Conservation (phyloP, 35 echinoderm and acorn worm species). For the Eucidaris tribuloides region DNA sequence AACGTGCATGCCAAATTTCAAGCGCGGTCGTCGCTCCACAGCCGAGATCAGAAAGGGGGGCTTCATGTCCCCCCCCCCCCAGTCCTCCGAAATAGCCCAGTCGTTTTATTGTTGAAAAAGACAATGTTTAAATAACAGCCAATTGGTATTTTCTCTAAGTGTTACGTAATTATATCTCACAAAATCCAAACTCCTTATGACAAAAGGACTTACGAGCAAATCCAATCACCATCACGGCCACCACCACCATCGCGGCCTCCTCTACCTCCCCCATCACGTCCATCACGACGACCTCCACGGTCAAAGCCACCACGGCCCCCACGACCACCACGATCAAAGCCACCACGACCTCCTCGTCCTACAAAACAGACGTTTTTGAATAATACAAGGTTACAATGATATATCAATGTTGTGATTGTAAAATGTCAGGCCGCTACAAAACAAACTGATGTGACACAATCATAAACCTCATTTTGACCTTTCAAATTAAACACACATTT, state of each 20-base stretch:
- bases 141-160: too few relatives aligned
- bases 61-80: too few relatives aligned
- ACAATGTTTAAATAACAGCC: too few relatives aligned
- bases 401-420: not conserved
- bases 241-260: not conserved
- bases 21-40: too few relatives aligned
- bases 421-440: not conserved
- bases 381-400: not conserved
- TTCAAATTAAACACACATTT: not conserved
- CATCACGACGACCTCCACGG: conserved; percentile 19
- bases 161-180: too few relatives aligned
- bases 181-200: too few relatives aligned
- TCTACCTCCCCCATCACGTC: not conserved
- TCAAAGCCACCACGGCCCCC: conserved; percentile 42
- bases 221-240: conserved; percentile 11
- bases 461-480: not conserved
- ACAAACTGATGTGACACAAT: not conserved
- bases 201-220: conserved; percentile 18
- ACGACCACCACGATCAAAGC: conserved; percentile 22
- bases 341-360: not conserved
- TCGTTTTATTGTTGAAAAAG: too few relatives aligned
- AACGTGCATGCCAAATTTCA: too few relatives aligned
- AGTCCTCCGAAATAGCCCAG: too few relatives aligned
- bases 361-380: not conserved
- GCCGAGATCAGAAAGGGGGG: too few relatives aligned